These are phyloP conservation scores for Amphiprion ocellaris DNA, from an alignment of 2,113 vertebrate species.

Conservation along the genomic window DNA sequence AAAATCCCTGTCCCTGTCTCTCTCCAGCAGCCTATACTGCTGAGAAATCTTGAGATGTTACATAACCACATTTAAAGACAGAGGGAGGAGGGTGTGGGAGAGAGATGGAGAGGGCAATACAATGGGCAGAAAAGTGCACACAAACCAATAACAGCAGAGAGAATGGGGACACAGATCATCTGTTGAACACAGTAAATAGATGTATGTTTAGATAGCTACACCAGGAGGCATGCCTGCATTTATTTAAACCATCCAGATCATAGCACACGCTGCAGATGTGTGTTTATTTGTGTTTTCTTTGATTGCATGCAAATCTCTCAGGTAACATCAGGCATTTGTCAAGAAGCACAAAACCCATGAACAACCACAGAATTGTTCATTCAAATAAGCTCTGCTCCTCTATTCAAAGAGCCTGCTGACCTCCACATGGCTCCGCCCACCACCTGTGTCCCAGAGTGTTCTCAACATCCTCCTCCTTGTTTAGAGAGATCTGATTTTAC, in stretches of 20 bases:
- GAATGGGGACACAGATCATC: neutral
- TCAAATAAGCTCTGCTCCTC: slow-evolving; percentile 31
- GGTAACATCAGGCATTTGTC: slow-evolving; percentile 5
- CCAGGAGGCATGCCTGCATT: too few species aligned
- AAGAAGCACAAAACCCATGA: slow-evolving; percentile 1
- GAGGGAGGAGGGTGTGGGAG: slow-evolving; percentile 25
- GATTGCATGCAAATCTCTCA: slow-evolving; percentile 14
- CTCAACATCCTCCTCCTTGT: neutral
- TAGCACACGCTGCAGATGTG: neutral
- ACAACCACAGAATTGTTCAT: slow-evolving; percentile 34
- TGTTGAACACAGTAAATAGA: neutral
- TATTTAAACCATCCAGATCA: neutral
- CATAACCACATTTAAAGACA: slow-evolving; percentile 52
- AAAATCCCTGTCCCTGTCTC: slow-evolving; percentile 10
- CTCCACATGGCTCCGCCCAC: neutral
- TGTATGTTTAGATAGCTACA: neutral
- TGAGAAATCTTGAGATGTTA: slow-evolving; percentile 55
- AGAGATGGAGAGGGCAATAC: slow-evolving; percentile 28
- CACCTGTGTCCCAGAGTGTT: slow-evolving; percentile 14
- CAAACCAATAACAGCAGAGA: slow-evolving; percentile 30
- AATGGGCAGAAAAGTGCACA: slow-evolving; percentile 24
- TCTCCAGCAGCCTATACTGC: neutral
- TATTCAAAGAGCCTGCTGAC: slow-evolving; percentile 40
- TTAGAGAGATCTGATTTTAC: slow-evolving; percentile 9
- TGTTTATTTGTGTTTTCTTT: slow-evolving; percentile 11